phyloP scores from a whole-genome alignment of 2,113 vertebrate species.

The Cryptotis parvus region DNA sequence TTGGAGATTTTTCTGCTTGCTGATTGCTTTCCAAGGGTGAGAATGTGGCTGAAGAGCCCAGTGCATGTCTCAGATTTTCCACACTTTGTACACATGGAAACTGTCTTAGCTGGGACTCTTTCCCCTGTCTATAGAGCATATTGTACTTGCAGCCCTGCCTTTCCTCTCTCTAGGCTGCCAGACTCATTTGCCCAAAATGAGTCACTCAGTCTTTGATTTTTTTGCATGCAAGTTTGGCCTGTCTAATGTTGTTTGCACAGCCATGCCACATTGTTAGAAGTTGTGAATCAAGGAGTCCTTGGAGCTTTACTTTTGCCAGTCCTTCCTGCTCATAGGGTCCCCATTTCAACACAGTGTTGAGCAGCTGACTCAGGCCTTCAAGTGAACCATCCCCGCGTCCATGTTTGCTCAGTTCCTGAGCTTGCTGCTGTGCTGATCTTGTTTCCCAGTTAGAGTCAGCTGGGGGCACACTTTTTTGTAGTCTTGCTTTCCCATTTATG shows the following conservation, averaged over 20 bases:
- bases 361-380: constrained; percentile 60
- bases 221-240: constrained; percentile 82
- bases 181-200: constrained; percentile 84
- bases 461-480: constrained; percentile 55
- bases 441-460: constrained; percentile 46
- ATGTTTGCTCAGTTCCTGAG: constrained; percentile 22
- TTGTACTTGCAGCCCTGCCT: constrained; percentile 81
- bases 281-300: constrained; percentile 78
- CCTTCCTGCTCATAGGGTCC: constrained; percentile 51
- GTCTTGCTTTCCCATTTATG: constrained; percentile 62
- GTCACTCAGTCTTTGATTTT: constrained; percentile 84
- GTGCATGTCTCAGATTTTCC: constrained; percentile 79
- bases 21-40: constrained; percentile 82
- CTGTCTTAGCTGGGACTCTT: constrained; percentile 80
- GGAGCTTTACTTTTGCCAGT: constrained; percentile 74
- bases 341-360: constrained; percentile 48
- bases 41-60: constrained; percentile 81
- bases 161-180: constrained; percentile 80
- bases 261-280: constrained; percentile 83
- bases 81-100: constrained; percentile 79
- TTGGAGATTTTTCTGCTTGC: constrained; percentile 80
- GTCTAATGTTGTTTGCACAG: constrained; percentile 83
- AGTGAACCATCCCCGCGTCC: neutral
- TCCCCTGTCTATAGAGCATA: constrained; percentile 83
- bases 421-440: constrained; percentile 66